Evolutionary conservation across 2,113 vertebrate species (phyloP), one percentile per base, ranked within the genome.

Genomic region (Alligator sinensis): DNA sequence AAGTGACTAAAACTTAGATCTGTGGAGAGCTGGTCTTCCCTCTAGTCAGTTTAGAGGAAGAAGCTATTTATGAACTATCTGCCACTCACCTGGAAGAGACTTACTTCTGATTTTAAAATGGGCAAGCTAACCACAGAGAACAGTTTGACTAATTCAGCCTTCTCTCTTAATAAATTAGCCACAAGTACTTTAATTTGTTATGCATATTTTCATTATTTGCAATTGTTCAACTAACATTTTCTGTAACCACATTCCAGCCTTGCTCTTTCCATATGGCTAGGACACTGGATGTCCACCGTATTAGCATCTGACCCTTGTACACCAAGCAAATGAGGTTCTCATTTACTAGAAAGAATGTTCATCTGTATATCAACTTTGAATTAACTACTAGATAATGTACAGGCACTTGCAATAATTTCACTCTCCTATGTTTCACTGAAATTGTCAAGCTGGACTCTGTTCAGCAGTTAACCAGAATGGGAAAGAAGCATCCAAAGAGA

Each of bases 211-310:
- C 88, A 92, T 93, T 96, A 93, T 94, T 96, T 6, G n/a, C 75
- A 83, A 80, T 92, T 95, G 90, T 96, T 38, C 34, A 82, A 96
- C 96, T n/a, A 97, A 96, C 95, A 96, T 96, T 96, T 95, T 87
- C 93, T 96, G 55, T 90, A 17, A 91, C 54, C 16, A 60, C 18
- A 91, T 57, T 93, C n/a, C 18, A 3, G 70, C 55, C 62, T 79
- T 82, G 66, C 16, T 96, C 55, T 92, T 94, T 90, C 92, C 1
- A 70, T 82, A n/a, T 59, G 87, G 54, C 77, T 17, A 72, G 25
- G 89, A 79, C 2, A 95, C 70, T 66, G 87, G 5, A 84, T 92
- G 84, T 80, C 79, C 87, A 64, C 5, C 9, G 1, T 81, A 79
- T 86, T 87, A 70, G 54, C 88, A n/a, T 19, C 28, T 78, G 15